These are phyloP conservation scores for Poeciliopsis retropinna DNA, from an alignment of 2,113 vertebrate genomes.

Conservation along the genomic window DNA sequence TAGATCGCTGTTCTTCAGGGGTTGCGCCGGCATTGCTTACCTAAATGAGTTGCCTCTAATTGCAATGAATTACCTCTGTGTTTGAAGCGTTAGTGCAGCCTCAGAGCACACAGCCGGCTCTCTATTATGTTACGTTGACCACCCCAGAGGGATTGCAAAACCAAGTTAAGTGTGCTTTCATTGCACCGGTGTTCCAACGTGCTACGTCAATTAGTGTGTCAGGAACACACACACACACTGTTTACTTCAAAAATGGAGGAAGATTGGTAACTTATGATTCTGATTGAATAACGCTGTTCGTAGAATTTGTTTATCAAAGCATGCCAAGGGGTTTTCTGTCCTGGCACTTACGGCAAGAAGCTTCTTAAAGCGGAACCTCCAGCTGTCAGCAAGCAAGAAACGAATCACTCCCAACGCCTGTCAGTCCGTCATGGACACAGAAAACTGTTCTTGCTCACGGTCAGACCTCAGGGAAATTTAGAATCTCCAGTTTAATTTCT, in stretches of 20 bases:
- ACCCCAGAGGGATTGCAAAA: constrained; percentile 29
- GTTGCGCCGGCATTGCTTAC: constrained; percentile 73
- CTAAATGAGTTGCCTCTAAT: constrained; percentile 77
- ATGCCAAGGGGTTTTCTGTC: not conserved
- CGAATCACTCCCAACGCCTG: too few relatives aligned
- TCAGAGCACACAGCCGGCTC: constrained; percentile 55
- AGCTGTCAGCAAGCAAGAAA: not conserved
- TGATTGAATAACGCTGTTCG: not conserved
- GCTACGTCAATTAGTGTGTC: constrained; percentile 23
- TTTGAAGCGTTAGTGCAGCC: constrained; percentile 77
- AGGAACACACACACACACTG: not conserved
- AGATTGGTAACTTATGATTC: not conserved
- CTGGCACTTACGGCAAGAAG: too few relatives aligned
- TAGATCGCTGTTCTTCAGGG: constrained; percentile 65
- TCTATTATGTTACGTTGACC: constrained; percentile 54
- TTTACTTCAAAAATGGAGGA: not conserved
- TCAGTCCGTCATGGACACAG: too few relatives aligned
- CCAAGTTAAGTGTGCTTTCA: constrained; percentile 38
- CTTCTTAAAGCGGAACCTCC: not conserved
- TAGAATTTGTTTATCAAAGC: not conserved
- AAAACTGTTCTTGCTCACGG: too few relatives aligned
- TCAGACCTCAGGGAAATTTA: too few relatives aligned
- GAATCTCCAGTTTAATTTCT: too few relatives aligned
- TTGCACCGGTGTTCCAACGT: constrained; percentile 14
- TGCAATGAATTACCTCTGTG: constrained; percentile 76